Evolutionary conservation across 2,797 vertebrate species (phyloP).

Genomic region (Chanos chanos): DNA sequence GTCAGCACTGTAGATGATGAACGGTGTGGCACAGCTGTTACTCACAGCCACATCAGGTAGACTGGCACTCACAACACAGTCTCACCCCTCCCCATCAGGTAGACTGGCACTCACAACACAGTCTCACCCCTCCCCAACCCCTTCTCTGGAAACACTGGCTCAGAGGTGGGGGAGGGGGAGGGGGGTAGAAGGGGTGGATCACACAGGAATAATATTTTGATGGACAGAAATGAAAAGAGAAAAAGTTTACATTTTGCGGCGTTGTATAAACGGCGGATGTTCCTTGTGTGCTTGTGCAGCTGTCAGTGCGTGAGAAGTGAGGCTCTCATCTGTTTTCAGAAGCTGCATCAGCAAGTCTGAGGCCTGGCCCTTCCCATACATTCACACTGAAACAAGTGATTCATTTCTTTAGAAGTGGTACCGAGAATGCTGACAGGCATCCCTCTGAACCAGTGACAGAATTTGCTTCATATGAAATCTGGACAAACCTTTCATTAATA

Average conservation of each 20-base stretch:
- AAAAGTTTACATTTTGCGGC: slow-evolving; percentile 23
- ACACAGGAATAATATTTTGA: slow-evolving; percentile 34
- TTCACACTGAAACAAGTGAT: slow-evolving; percentile 36
- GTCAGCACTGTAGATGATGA: slow-evolving; percentile 5
- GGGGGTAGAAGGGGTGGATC: slow-evolving; percentile 21
- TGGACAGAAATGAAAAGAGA: slow-evolving; percentile 23
- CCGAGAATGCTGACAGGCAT: slow-evolving; percentile 24
- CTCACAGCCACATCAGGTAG: slow-evolving; percentile 22
- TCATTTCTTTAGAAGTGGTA: slow-evolving; percentile 16
- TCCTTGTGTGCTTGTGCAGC: slow-evolving; percentile 32
- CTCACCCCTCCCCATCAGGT: background rate
- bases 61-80: too few species aligned
- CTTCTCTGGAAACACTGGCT: slow-evolving; percentile 1
- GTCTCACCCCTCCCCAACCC: slow-evolving; percentile 2
- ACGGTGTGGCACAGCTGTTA: slow-evolving; percentile 21
- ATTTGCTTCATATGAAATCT: too few species aligned
- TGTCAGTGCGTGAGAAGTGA: slow-evolving; percentile 16
- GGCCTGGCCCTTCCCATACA: slow-evolving; percentile 6
- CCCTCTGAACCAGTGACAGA: slow-evolving; percentile 11
- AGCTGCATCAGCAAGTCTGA: slow-evolving; percentile 30
- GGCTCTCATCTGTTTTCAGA: slow-evolving; percentile 27
- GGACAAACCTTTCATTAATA: too few species aligned
- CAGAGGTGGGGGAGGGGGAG: background rate
- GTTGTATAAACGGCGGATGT: slow-evolving; percentile 23
- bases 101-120: too few species aligned